Evolutionary conservation across 2,888 invertebrate genomes (phyloP).

Genomic region (Biston stratarius): DNA sequence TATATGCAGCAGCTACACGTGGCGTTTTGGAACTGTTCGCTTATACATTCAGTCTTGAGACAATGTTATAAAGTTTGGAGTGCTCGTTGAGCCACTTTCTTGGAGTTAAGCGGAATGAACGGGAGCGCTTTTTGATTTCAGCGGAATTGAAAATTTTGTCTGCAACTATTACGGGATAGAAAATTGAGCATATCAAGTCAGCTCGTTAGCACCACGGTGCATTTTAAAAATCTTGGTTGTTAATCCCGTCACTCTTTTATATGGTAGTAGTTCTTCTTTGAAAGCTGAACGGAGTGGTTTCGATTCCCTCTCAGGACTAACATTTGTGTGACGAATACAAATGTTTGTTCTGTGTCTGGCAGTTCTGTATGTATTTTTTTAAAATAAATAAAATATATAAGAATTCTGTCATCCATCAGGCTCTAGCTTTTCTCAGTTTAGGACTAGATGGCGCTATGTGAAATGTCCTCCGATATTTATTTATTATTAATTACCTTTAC

Average conservation of each 20-base stretch:
- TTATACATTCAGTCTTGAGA: constrained; percentile 69
- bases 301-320: too few relatives aligned
- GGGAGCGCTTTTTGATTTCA: constrained; percentile 67
- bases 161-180: constrained; percentile 40
- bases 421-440: too few relatives aligned
- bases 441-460: too few relatives aligned
- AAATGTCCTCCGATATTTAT: too few relatives aligned
- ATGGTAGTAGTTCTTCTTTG: neutral
- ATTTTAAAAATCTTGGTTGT: neutral
- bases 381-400: too few relatives aligned
- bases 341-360: too few relatives aligned
- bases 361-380: too few relatives aligned
- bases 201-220: neutral
- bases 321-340: too few relatives aligned
- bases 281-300: too few relatives aligned
- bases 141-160: constrained; percentile 63
- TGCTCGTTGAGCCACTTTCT: constrained; percentile 56
- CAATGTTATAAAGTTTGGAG: constrained; percentile 67
- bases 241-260: neutral
- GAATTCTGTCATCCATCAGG: too few relatives aligned
- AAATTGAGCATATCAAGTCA: constrained; percentile 18
- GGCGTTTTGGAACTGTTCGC: constrained; percentile 57
- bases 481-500: too few relatives aligned
- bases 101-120: constrained; percentile 62
- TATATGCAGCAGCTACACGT: constrained; percentile 28